Evolutionary conservation across 2,888 invertebrate genomes (phyloP).

Genomic region (Ctena decussata): DNA sequence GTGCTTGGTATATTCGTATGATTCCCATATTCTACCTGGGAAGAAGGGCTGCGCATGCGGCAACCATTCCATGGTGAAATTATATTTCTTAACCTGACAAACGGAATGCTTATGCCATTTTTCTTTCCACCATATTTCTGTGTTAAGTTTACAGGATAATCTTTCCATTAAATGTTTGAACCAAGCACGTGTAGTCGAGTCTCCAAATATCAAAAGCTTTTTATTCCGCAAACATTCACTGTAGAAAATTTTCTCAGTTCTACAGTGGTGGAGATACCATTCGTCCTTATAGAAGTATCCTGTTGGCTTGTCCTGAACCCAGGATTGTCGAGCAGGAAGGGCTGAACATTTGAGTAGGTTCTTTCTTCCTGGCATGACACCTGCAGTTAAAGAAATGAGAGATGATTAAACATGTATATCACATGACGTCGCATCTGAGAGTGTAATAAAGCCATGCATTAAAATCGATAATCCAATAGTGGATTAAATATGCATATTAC

Average conservation of each 20-base stretch:
- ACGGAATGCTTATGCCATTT: neutral
- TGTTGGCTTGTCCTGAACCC: neutral
- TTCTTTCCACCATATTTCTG: neutral
- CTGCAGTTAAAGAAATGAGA: too few relatives aligned
- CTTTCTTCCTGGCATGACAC: too few relatives aligned
- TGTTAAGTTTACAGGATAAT: neutral
- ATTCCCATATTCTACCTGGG: neutral
- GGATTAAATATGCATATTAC: too few relatives aligned
- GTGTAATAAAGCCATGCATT: too few relatives aligned
- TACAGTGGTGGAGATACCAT: neutral
- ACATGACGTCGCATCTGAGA: too few relatives aligned
- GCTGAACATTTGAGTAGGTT: neutral
- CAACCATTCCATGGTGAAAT: neutral
- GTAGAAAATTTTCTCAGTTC: neutral
- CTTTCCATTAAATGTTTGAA: neutral
- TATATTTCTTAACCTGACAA: neutral
- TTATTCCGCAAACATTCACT: neutral
- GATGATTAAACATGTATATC: too few relatives aligned
- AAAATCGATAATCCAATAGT: too few relatives aligned
- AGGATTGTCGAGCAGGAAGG: neutral
- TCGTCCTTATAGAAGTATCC: neutral
- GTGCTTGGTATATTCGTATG: neutral
- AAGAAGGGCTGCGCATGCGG: neutral
- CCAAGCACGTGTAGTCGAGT: neutral
- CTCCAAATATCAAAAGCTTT: neutral